Evolutionary conservation across 1,140 invertebrate species (phyloP).

Genomic region (Calycopis cecrops): DNA sequence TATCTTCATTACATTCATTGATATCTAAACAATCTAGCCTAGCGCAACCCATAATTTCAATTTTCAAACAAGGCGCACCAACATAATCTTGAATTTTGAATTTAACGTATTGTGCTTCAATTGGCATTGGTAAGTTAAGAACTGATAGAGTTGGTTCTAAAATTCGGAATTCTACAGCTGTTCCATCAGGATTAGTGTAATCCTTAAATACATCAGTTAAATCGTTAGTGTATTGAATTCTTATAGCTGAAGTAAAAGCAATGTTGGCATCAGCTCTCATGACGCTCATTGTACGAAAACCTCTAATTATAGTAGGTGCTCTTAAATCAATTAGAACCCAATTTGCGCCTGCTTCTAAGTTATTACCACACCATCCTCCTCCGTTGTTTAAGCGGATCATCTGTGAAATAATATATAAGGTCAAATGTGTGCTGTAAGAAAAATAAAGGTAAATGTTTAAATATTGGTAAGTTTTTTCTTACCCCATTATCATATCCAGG

Average conservation of each 20-base stretch:
- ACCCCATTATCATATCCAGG: conserved; percentile 88
- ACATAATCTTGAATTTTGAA: conserved; percentile 94
- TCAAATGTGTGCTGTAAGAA: neutral
- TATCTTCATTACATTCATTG: conserved; percentile 92
- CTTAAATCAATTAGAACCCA: conserved; percentile 92
- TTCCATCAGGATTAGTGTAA: conserved; percentile 93
- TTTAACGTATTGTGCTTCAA: conserved; percentile 92
- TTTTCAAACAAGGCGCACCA: conserved; percentile 90
- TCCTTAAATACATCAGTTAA: conserved; percentile 92
- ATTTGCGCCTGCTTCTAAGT: conserved; percentile 87
- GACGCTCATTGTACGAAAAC: conserved; percentile 92
- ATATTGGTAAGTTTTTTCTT: conserved; percentile 38
- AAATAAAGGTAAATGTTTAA: neutral
- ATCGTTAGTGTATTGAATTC: conserved; percentile 91
- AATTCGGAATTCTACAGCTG: conserved; percentile 94
- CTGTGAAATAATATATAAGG: conserved; percentile 45
- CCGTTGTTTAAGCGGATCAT: conserved; percentile 87
- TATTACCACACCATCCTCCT: conserved; percentile 93
- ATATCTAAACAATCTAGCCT: conserved; percentile 93
- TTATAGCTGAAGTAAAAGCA: conserved; percentile 91
- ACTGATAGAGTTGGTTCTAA: conserved; percentile 91
- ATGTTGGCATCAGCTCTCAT: conserved; percentile 84
- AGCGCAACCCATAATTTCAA: conserved; percentile 96
- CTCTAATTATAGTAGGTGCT: conserved; percentile 92
- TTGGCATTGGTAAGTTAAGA: conserved; percentile 91